phyloP scores from a whole-genome alignment of 2,113 vertebrate species.

The Pelusios castaneus region DNA sequence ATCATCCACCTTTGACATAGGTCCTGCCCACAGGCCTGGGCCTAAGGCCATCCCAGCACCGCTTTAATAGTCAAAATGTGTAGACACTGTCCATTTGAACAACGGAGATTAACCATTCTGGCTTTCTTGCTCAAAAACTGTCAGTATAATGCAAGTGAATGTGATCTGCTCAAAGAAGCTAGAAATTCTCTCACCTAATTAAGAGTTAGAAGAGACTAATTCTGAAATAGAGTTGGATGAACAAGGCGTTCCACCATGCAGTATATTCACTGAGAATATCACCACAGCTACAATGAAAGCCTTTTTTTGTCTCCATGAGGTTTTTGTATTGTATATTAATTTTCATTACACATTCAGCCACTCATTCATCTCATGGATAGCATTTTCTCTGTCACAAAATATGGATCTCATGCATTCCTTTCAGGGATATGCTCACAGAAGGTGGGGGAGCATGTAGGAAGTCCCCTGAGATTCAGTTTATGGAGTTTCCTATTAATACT shows the following conservation, averaged over 20 bases:
- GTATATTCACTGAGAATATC: background rate
- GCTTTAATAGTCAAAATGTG: background rate
- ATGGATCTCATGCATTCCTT: background rate
- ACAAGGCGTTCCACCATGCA: background rate
- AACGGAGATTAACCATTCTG: background rate
- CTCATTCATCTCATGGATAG: background rate
- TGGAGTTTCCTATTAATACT: background rate
- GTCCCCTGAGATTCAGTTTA: background rate
- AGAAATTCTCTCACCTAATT: background rate
- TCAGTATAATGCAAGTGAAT: background rate
- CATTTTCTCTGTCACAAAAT: background rate
- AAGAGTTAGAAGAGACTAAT: background rate
- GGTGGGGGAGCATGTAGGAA: background rate
- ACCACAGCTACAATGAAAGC: background rate
- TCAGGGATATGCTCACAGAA: too few relatives aligned
- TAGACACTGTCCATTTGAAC: background rate
- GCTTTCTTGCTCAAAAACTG: background rate
- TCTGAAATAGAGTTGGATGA: background rate
- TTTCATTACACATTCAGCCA: background rate
- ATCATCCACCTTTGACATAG: background rate
- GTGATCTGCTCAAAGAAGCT: background rate
- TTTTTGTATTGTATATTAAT: background rate
- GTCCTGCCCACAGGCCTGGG: background rate
- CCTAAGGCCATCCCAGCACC: background rate
- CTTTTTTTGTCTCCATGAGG: background rate